These are phyloP conservation scores for Protaetia brevitarsis DNA, from an alignment of 1,140 invertebrate genomes.

Conservation along the genomic window DNA sequence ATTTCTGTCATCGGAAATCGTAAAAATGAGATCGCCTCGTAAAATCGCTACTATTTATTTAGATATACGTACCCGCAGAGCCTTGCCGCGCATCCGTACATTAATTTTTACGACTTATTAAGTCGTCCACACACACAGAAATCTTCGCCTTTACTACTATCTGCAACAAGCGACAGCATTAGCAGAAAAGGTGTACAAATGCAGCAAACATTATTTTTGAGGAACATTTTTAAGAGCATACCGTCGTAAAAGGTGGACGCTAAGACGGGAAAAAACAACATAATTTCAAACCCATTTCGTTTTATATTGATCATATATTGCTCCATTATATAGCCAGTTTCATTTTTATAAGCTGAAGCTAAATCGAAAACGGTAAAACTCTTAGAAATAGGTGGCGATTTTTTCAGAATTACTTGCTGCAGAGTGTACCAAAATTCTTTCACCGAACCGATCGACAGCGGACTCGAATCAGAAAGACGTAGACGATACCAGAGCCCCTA, in stretches of 20 bases:
- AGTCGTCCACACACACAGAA: background rate
- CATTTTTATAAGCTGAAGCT: background rate
- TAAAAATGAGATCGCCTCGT: constrained; percentile 14
- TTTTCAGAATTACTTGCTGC: no score
- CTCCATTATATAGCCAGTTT: background rate
- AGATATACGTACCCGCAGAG: background rate
- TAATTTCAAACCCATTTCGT: background rate
- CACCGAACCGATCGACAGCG: no score
- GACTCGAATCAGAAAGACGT: no score
- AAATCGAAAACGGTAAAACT: no score
- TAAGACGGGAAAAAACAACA: background rate
- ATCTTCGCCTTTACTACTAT: background rate
- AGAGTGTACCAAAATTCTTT: no score
- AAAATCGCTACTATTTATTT: constrained; percentile 14
- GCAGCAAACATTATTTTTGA: background rate
- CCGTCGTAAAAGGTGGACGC: background rate
- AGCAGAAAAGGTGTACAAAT: constrained; percentile 5
- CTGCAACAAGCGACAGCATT: background rate
- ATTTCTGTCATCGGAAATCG: constrained; percentile 17
- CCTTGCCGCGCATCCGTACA: constrained; percentile 2
- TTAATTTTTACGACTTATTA: constrained; percentile 17
- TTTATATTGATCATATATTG: background rate
- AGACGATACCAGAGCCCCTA: no score
- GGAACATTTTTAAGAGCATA: background rate
- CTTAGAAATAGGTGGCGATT: no score